Evolutionary conservation across 2,888 invertebrate species (phyloP).

Genomic region (Amphimallon solstitiale): DNA sequence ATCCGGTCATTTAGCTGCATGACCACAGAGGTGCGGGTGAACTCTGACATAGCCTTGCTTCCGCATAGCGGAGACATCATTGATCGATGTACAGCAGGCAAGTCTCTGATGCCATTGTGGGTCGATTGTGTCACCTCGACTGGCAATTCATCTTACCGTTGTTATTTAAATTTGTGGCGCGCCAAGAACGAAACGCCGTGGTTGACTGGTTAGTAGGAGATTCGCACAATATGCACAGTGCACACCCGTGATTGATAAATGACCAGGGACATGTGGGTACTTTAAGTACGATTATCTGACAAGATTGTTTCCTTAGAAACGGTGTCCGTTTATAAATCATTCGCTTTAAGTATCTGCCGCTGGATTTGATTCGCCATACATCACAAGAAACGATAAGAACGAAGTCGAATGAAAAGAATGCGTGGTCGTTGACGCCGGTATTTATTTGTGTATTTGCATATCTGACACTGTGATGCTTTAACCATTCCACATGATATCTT

Average conservation of each 20-base stretch:
- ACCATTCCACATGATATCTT: no score
- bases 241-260: slow-evolving; percentile 27
- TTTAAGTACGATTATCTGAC: slow-evolving; percentile 11
- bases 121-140: slow-evolving; percentile 36
- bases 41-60: slow-evolving; percentile 57
- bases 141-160: slow-evolving; percentile 35
- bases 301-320: slow-evolving; percentile 15
- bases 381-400: background rate
- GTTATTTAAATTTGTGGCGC: slow-evolving; percentile 27
- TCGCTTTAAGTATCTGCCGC: background rate
- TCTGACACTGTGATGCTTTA: no score
- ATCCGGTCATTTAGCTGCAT: slow-evolving; percentile 57
- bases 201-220: no score
- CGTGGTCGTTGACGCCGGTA: no score
- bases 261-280: slow-evolving; percentile 2
- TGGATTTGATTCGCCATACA: background rate
- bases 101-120: slow-evolving; percentile 37
- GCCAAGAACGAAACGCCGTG: slow-evolving; percentile 3
- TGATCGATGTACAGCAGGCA: slow-evolving; percentile 30
- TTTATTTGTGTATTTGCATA: no score
- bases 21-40: slow-evolving; percentile 58
- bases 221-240: background rate
- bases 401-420: background rate
- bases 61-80: slow-evolving; percentile 55
- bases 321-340: slow-evolving; percentile 8